Evolutionary conservation across 2,888 invertebrate genomes (phyloP).

Genomic region (Pandemis corylana): DNA sequence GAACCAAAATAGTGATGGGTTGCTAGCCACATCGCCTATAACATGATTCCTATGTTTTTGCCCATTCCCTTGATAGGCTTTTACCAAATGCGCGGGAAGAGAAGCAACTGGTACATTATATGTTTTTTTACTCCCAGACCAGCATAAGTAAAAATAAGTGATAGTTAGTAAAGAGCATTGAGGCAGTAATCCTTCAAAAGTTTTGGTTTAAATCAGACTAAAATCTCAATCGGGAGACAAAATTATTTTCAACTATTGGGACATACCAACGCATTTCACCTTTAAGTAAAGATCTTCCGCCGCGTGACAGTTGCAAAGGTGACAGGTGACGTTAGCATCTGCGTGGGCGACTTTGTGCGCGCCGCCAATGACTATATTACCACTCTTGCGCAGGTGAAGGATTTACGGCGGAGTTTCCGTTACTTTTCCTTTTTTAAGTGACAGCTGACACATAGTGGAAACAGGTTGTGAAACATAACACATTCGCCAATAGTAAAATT

Average conservation of each 20-base stretch:
- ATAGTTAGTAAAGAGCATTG: no score
- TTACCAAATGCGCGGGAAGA: no score
- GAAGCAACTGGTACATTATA: no score
- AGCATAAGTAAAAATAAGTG: no score
- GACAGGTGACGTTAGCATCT: slow-evolving; percentile 13
- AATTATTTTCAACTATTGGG: not conserved
- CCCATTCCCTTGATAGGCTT: no score
- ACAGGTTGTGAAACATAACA: slow-evolving; percentile 31
- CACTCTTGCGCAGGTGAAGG: slow-evolving; percentile 6
- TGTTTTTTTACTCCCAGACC: no score
- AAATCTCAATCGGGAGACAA: no score
- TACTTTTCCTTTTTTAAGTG: slow-evolving; percentile 20
- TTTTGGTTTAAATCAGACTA: no score
- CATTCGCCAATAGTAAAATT: slow-evolving; percentile 18
- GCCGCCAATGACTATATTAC: slow-evolving; percentile 34
- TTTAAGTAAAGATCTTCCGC: slow-evolving; percentile 16
- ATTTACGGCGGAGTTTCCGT: slow-evolving; percentile 29
- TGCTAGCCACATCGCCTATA: no score
- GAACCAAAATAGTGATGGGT: no score
- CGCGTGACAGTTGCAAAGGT: slow-evolving; percentile 13
- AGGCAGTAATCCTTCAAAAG: no score
- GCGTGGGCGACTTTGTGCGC: slow-evolving; percentile 27
- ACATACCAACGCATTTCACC: not conserved
- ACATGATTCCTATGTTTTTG: no score
- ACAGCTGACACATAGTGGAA: slow-evolving; percentile 21